Base-by-base conservation (phyloP, 2,797 vertebrate genomes). In the Lophius americanus region DNA sequence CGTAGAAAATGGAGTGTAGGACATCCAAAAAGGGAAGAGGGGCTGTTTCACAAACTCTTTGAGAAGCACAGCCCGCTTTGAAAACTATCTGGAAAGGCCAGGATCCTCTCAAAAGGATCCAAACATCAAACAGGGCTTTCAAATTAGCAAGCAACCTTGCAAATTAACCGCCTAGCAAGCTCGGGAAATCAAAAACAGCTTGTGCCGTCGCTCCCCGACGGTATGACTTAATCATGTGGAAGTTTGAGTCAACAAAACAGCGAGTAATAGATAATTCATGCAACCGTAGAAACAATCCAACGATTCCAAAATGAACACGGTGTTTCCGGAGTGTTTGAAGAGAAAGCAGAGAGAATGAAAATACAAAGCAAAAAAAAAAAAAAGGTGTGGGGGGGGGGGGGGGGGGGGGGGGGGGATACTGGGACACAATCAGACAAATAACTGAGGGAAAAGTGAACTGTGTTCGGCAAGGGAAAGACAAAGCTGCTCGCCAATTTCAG, bases 111-210 rank as follows among this genome's bases (percentile, higher is more conserved):
- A 39, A 70, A 65, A 64, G 66, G 66, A 83, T 81, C 68, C 71
- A 42, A 68, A 84, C 85, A 88, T 90, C 90, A 90, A 92, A 90
- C 81, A 50, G 36, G n/a, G 14, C 77, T 76, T 83, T 86, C 84
- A 89, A 90, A 92, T 89, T 86, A 89, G 81, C 72, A 75, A 68
- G 68, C 83, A 72, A 76, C 79, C 76, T 73, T 11, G 64, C 85
- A 88, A 90, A 91, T 90, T 66, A 89, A 86, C 75, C 79, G 88
- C 85, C 85, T 84, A 76, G 76, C 83, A 84, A 83, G 80, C 70
- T 74, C 67, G 47, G 72, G 48, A 60, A 83, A 88, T 86, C 77
- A 85, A 81, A 84, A 84, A 76, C 76, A 76, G 73, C 79, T 78
- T 75, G 79, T 81, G 67, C 73, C 60, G 36, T 70, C 52, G 8